Evolutionary conservation across 2,888 invertebrate genomes (phyloP).

Genomic region (Chromoteleia sp.): DNA sequence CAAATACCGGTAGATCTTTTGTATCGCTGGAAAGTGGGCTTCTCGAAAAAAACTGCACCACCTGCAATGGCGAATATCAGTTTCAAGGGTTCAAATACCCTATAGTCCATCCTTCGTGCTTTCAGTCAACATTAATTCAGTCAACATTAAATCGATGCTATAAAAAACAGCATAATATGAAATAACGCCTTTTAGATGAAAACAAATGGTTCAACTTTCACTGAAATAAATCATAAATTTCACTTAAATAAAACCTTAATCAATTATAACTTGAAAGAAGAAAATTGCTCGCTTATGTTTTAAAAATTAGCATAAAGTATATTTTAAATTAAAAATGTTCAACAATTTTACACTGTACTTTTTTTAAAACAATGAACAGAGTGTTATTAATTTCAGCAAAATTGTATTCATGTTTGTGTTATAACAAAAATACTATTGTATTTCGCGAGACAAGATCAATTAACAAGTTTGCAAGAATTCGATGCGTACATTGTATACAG

Average conservation of each 20-base stretch:
- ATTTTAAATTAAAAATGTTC: too few relatives aligned
- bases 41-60: constrained; percentile 14
- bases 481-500: too few relatives aligned
- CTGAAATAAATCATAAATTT: background rate
- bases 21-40: constrained; percentile 2
- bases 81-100: constrained; percentile 20
- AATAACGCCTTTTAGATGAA: background rate
- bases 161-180: background rate
- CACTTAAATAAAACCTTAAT: background rate
- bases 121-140: constrained; percentile 28
- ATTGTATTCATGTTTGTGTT: too few relatives aligned
- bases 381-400: too few relatives aligned
- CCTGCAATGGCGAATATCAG: constrained; percentile 20
- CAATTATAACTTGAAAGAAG: background rate
- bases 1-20: background rate
- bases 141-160: constrained; percentile 17
- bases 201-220: background rate
- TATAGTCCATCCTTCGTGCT: constrained; percentile 20
- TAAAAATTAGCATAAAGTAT: too few relatives aligned
- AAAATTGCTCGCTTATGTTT: too few relatives aligned
- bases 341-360: too few relatives aligned
- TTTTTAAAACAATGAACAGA: too few relatives aligned
- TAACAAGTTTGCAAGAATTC: too few relatives aligned
- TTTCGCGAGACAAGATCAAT: too few relatives aligned
- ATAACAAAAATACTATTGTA: too few relatives aligned